A percentile compares a stretch with the other conserved stretches of the same genome.
Evolutionary conservation across 2,113 vertebrate species (phyloP).

Genomic region (Rhea pennata): DNA sequence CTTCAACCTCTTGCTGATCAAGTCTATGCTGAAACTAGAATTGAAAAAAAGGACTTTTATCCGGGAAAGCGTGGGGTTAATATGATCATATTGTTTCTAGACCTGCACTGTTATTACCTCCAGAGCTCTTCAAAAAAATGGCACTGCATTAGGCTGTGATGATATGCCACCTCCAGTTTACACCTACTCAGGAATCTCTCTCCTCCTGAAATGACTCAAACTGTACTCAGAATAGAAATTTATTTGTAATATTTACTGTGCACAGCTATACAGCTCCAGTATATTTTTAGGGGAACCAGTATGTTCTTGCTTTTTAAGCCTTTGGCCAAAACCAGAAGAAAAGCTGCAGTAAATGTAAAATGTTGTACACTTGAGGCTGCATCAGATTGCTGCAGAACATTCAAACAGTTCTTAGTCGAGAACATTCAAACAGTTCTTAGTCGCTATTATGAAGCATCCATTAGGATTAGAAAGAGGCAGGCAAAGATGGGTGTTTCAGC

Average conservation of each 20-base stretch:
- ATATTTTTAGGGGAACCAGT: background rate
- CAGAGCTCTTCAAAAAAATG: background rate
- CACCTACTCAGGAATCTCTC: background rate
- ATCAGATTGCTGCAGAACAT: background rate
- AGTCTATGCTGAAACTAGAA: background rate
- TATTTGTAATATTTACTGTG: background rate
- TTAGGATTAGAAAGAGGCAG: background rate
- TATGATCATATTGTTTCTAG: background rate
- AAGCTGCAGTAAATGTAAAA: background rate
- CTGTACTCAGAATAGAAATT: background rate
- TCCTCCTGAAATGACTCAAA: background rate
- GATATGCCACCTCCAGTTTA: background rate
- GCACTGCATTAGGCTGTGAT: background rate
- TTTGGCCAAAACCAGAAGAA: background rate
- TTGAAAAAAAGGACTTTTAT: background rate
- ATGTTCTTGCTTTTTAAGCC: background rate
- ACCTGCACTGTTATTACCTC: background rate
- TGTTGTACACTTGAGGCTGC: background rate
- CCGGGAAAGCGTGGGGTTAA: background rate
- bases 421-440: background rate
- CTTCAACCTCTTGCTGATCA: background rate
- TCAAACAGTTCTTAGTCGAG: background rate
- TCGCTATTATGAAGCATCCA: background rate
- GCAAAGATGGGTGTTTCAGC: background rate
- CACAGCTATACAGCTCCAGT: background rate